These are phyloP conservation scores for Marmota monax DNA, from an alignment of 2,113 vertebrate genomes.

Conservation along the genomic window DNA sequence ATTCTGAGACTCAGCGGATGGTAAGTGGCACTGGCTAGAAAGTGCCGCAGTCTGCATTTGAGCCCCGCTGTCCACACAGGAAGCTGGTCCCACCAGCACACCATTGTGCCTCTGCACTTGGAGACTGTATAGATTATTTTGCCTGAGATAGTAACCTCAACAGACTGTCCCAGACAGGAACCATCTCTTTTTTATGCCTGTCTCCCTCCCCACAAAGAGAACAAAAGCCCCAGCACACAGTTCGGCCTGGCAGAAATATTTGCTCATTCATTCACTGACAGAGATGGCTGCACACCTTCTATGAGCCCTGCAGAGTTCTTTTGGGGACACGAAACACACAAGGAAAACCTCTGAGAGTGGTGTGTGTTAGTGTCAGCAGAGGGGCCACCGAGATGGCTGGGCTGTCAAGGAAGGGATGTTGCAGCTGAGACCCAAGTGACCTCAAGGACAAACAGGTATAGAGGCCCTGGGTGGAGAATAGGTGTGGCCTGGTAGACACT, in stretches of 20 bases:
- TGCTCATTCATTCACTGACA: rapidly evolving
- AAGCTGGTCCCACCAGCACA: rapidly evolving
- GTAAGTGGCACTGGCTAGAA: not conserved
- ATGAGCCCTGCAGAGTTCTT: rapidly evolving
- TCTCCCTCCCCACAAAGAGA: not conserved
- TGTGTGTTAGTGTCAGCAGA: not conserved
- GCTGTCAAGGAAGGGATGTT: not conserved
- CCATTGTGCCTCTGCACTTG: rapidly evolving
- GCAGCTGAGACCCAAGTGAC: not conserved
- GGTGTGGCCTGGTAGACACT: not conserved
- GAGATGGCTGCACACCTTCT: not conserved
- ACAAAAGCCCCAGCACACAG: not conserved
- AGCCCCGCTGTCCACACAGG: not conserved
- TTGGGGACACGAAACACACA: not conserved
- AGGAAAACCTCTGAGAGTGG: not conserved
- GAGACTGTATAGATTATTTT: not conserved
- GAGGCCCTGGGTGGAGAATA: not conserved
- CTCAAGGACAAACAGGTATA: not conserved
- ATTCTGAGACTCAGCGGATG: not conserved
- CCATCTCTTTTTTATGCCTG: not conserved
- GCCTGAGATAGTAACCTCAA: not conserved
- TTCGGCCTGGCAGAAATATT: not conserved
- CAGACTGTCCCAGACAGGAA: not conserved
- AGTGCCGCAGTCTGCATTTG: not conserved
- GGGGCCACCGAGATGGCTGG: not conserved